A percentile compares a stretch with the other conserved stretches of the same genome.
Conservation (phyloP, 2,113 vertebrate genomes). For the Cololabis saira region DNA sequence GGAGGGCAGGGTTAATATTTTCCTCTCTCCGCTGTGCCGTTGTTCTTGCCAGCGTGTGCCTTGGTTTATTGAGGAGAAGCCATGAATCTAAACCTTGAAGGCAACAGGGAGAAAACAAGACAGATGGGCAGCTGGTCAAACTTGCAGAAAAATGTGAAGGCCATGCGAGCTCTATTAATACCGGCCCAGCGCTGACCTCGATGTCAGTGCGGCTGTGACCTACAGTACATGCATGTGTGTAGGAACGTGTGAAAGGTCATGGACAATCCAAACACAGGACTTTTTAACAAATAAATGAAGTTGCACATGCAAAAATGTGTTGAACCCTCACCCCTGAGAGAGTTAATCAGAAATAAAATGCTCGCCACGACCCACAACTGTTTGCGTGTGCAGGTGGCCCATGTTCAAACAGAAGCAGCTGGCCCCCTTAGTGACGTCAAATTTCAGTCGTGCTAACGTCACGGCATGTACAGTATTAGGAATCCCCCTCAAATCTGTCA, state of each 20-base stretch:
- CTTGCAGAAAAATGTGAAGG: slow-evolving; percentile 22
- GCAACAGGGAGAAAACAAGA: slow-evolving; percentile 8
- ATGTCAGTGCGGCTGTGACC: slow-evolving; percentile 19
- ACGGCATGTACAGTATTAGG: not conserved
- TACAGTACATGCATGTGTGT: slow-evolving; percentile 23
- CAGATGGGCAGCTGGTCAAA: not conserved
- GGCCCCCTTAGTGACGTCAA: slow-evolving; percentile 3
- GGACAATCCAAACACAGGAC: not conserved
- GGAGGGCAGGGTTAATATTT: slow-evolving; percentile 7
- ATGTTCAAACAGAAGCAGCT: slow-evolving; percentile 4
- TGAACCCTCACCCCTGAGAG: not conserved
- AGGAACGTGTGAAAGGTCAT: not conserved
- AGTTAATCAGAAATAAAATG: not conserved
- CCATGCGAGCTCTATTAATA: slow-evolving; percentile 63
- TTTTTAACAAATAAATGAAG: slow-evolving; percentile 3
- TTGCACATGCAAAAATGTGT: not conserved
- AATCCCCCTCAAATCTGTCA: not conserved
- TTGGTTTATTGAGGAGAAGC: slow-evolving; percentile 5
- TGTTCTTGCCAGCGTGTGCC: slow-evolving; percentile 26
- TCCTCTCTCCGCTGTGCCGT: slow-evolving; percentile 3
- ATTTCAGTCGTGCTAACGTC: not conserved
- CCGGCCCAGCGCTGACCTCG: slow-evolving; percentile 42
- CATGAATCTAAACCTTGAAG: slow-evolving; percentile 38
- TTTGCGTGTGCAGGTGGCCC: slow-evolving; percentile 19
- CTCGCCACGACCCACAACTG: slow-evolving; percentile 40